phyloP scores from a whole-genome alignment of 1,140 invertebrate genomes.

The Ectropis grisescens region DNA sequence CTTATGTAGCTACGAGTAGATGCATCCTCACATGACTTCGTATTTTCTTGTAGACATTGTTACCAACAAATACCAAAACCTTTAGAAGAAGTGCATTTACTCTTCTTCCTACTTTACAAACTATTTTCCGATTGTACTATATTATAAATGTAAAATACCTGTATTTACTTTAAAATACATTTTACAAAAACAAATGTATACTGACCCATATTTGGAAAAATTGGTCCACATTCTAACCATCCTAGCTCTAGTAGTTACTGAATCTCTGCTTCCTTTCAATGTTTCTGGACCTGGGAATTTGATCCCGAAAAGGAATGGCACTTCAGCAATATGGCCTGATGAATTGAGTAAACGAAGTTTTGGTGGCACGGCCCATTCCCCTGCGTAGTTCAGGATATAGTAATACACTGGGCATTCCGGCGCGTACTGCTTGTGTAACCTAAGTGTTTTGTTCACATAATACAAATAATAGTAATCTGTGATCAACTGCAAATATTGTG shows the following conservation, averaged over 20 bases:
- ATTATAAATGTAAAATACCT: too few species aligned
- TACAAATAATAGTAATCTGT: constrained; percentile 52
- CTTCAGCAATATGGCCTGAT: constrained; percentile 35
- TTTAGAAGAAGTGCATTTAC: too few species aligned
- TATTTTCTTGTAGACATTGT: too few species aligned
- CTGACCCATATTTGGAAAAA: constrained; percentile 58
- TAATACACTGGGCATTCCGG: constrained; percentile 43
- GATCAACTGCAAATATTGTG: constrained; percentile 42
- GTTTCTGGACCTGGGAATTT: constrained; percentile 12
- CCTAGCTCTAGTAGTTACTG: constrained; percentile 36
- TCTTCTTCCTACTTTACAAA: too few species aligned
- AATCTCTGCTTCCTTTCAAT: constrained; percentile 40
- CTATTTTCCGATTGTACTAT: too few species aligned
- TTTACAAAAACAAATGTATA: too few species aligned
- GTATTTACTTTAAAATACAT: too few species aligned
- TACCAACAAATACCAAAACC: too few species aligned
- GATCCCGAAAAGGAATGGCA: constrained; percentile 41
- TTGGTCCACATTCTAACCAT: constrained; percentile 58
- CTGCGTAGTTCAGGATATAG: constrained; percentile 43
- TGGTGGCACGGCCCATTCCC: constrained; percentile 40
- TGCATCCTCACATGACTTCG: too few species aligned
- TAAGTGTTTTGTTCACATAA: constrained; percentile 44
- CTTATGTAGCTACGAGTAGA: too few species aligned
- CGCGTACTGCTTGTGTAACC: constrained; percentile 28
- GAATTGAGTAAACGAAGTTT: constrained; percentile 28